Conservation (phyloP, 2,797 vertebrate genomes). For the Macrochelys suwanniensis region DNA sequence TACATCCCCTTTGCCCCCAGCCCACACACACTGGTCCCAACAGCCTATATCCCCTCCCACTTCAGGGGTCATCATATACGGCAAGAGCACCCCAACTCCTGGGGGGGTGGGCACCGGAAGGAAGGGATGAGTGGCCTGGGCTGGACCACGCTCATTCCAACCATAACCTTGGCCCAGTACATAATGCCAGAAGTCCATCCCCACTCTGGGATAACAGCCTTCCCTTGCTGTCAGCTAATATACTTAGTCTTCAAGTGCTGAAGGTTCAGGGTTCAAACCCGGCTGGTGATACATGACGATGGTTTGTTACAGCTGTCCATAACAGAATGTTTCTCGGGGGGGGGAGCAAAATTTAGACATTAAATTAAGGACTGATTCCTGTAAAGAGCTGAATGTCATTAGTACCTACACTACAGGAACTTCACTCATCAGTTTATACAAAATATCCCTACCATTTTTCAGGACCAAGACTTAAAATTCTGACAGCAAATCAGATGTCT, state of each 20-base stretch:
- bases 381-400: background rate
- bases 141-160: background rate
- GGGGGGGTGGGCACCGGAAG: no score
- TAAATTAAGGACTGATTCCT: background rate
- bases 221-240: background rate
- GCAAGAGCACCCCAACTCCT: background rate
- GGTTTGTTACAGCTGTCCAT: accelerated
- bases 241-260: background rate
- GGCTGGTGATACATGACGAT: accelerated
- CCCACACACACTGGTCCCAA: background rate
- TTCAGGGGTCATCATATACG: background rate
- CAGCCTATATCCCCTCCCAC: no score
- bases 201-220: background rate
- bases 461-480: background rate
- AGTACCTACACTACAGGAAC: background rate
- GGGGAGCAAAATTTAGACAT: background rate
- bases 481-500: background rate
- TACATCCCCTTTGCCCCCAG: background rate
- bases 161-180: background rate
- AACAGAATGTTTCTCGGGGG: accelerated
- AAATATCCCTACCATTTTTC: background rate
- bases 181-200: background rate
- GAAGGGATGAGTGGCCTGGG: background rate
- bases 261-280: background rate
- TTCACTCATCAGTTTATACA: background rate